Conservation (phyloP, 2,113 vertebrate species). For the Oriolus oriolus region DNA sequence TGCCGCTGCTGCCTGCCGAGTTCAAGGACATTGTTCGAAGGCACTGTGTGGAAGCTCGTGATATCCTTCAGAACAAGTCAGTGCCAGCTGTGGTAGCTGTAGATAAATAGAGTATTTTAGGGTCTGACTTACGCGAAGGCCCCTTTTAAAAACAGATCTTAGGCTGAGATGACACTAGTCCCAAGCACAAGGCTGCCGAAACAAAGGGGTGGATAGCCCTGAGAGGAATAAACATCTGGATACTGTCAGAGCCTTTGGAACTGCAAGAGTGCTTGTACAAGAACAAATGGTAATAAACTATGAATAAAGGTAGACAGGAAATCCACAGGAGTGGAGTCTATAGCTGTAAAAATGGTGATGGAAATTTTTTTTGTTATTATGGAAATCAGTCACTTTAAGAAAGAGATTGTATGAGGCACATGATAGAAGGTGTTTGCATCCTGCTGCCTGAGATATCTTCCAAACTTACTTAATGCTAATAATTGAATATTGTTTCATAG, state of each 20-base stretch:
- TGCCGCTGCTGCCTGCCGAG: slow-evolving; percentile 77
- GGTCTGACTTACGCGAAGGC: background rate
- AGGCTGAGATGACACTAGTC: background rate
- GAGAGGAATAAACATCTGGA: background rate
- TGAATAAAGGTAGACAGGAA: background rate
- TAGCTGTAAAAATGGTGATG: background rate
- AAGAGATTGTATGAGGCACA: background rate
- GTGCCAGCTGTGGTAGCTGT: slow-evolving; percentile 15
- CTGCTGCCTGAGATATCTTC: background rate
- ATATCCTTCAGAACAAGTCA: slow-evolving; percentile 76
- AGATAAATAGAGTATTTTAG: background rate
- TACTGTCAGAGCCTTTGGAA: background rate
- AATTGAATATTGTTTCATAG: background rate
- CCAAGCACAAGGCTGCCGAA: background rate
- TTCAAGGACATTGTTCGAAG: slow-evolving; percentile 72
- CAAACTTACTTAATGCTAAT: background rate
- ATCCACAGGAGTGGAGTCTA: background rate
- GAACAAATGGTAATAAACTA: background rate
- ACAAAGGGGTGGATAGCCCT: background rate
- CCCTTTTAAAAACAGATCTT: background rate
- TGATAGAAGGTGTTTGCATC: background rate
- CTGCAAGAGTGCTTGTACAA: background rate
- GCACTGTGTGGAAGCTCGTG: slow-evolving; percentile 76
- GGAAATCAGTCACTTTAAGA: background rate
- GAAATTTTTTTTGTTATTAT: background rate